Evolutionary conservation across 2,888 invertebrate genomes (phyloP).

Genomic region (Stenoptilia bipunctidactyla): DNA sequence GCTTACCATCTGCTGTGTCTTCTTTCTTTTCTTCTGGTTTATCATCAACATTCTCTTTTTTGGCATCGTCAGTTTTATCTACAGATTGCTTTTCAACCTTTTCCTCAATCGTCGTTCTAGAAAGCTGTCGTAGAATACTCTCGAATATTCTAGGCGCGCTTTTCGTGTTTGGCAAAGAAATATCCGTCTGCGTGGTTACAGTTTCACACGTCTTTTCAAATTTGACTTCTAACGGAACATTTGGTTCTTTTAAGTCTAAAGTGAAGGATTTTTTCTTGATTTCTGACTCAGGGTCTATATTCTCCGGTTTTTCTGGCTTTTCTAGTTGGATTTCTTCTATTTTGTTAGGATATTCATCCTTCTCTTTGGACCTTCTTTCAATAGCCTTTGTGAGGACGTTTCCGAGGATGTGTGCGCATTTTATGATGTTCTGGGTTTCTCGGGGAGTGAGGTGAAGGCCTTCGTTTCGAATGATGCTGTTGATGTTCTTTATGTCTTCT

Average conservation of each 20-base stretch:
- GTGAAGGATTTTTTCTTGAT: constrained; percentile 41
- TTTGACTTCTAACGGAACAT: constrained; percentile 29
- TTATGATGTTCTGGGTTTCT: constrained; percentile 53
- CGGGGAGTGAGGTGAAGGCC: constrained; percentile 46
- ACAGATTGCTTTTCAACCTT: constrained; percentile 14
- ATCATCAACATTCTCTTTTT: background rate
- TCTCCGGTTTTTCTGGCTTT: constrained; percentile 15
- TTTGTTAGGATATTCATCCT: constrained; percentile 15
- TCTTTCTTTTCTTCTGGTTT: no score
- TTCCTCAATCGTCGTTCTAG: constrained; percentile 47
- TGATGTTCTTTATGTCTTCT: constrained; percentile 34
- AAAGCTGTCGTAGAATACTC: constrained; percentile 50
- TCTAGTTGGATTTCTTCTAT: constrained; percentile 20
- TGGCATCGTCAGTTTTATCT: background rate
- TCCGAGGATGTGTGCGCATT: constrained; percentile 53
- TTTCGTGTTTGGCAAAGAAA: constrained; percentile 57
- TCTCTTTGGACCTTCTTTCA: constrained; percentile 32
- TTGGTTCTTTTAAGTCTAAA: constrained; percentile 44
- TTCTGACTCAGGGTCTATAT: constrained; percentile 20
- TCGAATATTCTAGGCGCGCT: constrained; percentile 63
- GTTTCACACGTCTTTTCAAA: constrained; percentile 42
- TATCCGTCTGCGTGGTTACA: constrained; percentile 56
- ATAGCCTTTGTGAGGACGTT: constrained; percentile 47
- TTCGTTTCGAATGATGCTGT: constrained; percentile 41
- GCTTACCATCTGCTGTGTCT: background rate